These are phyloP conservation scores for Spialia ferax DNA, from an alignment of 2,888 invertebrate genomes.

Conservation along the genomic window DNA sequence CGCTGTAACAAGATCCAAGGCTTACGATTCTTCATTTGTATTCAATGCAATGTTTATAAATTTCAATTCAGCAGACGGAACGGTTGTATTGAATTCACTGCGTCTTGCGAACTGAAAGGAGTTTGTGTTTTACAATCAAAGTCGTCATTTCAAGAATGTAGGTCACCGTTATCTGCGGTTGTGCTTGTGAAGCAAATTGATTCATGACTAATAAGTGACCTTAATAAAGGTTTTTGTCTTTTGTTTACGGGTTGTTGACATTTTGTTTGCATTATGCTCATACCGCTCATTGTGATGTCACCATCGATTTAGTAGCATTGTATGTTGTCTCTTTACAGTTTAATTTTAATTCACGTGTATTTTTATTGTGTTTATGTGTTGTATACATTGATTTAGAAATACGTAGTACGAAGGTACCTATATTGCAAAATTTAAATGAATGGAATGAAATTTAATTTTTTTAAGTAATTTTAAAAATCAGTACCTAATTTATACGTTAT, in stretches of 20 bases:
- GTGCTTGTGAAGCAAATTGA: neutral
- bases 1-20: neutral
- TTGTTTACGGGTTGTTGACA: conserved; percentile 1
- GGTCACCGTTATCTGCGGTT: conserved; percentile 21
- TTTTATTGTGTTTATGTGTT: neutral
- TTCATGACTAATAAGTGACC: conserved; percentile 11
- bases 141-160: conserved; percentile 17
- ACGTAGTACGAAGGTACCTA: too few relatives aligned
- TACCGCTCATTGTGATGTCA: neutral
- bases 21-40: neutral
- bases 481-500: too few relatives aligned
- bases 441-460: too few relatives aligned
- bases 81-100: conserved; percentile 2
- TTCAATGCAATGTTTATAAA: neutral
- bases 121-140: conserved; percentile 22
- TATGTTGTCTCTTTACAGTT: too few relatives aligned
- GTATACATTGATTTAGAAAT: too few relatives aligned
- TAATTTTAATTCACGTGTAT: neutral
- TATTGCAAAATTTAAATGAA: too few relatives aligned
- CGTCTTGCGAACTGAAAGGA: conserved; percentile 6
- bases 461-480: too few relatives aligned
- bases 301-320: neutral
- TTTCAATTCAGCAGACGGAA: neutral
- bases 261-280: neutral
- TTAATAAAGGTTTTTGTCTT: neutral